Conservation (phyloP, 2,113 vertebrate species). For the Anhinga anhinga region DNA sequence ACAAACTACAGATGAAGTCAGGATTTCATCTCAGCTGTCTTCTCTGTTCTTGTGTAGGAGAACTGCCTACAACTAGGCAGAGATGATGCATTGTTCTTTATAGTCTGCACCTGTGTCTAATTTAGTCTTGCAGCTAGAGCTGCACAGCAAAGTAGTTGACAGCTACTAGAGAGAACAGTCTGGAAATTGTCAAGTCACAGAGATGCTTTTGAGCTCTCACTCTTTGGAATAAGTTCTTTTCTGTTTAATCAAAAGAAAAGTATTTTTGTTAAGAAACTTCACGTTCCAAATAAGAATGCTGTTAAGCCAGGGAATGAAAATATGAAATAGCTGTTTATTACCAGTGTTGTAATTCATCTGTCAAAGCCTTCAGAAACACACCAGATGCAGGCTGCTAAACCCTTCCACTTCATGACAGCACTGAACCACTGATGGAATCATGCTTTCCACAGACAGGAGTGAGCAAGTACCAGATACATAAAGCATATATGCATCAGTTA, state of each 20-base stretch:
- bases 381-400: conserved; percentile 45
- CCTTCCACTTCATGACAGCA: conserved; percentile 18
- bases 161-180: conserved; percentile 32
- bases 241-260: conserved; percentile 31
- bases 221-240: neutral
- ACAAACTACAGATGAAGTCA: neutral
- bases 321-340: conserved; percentile 36
- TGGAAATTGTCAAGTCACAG: conserved; percentile 34
- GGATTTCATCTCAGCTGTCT: neutral
- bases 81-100: conserved; percentile 21
- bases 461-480: neutral
- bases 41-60: neutral
- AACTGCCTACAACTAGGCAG: neutral
- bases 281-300: neutral
- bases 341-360: conserved; percentile 24
- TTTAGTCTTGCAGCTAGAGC: conserved; percentile 28
- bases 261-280: conserved; percentile 43
- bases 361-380: conserved; percentile 13
- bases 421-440: neutral
- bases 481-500: neutral
- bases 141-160: conserved; percentile 19
- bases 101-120: conserved; percentile 39
- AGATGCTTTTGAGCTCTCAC: neutral
- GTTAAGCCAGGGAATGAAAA: conserved; percentile 28
- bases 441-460: neutral